Evolutionary conservation across 2,797 vertebrate genomes (phyloP).

Genomic region (Enteromius afrohamiltoni): DNA sequence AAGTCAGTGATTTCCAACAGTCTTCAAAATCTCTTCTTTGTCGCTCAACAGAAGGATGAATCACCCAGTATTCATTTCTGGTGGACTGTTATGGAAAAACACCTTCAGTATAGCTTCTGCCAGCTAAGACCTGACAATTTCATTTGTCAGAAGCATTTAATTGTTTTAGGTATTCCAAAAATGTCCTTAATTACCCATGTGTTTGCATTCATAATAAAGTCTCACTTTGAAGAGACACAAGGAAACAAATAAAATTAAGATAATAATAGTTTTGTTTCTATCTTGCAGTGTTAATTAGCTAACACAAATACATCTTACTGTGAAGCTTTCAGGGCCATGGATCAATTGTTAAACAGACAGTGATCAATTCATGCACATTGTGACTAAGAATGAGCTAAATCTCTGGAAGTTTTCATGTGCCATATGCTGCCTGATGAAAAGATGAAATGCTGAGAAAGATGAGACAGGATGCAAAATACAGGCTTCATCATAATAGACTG

Average conservation of each 20-base stretch:
- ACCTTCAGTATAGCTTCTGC: neutral
- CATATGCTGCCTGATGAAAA: slow-evolving; percentile 6
- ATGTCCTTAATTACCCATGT: too few species aligned
- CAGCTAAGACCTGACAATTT: neutral
- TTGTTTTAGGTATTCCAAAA: neutral
- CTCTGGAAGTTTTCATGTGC: neutral
- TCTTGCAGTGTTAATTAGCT: neutral
- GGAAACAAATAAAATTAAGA: neutral
- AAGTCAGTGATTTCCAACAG: neutral
- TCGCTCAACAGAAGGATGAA: neutral
- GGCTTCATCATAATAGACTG: neutral
- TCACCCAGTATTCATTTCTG: neutral
- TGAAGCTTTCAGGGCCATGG: neutral
- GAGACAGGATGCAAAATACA: neutral
- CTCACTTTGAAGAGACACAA: neutral
- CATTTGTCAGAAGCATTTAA: neutral
- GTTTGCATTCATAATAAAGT: neutral
- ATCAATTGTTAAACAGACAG: slow-evolving; percentile 10
- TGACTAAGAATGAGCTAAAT: neutral
- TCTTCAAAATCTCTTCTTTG: neutral
- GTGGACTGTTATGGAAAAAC: neutral
- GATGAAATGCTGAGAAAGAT: slow-evolving; percentile 12
- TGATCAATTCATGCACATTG: neutral
- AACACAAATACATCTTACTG: neutral
- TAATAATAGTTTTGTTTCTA: neutral